Evolutionary conservation across 2,797 vertebrate genomes (phyloP), one percentile per base, ranked within the genome.

Genomic region (Sebastiscus albofasciatus): DNA sequence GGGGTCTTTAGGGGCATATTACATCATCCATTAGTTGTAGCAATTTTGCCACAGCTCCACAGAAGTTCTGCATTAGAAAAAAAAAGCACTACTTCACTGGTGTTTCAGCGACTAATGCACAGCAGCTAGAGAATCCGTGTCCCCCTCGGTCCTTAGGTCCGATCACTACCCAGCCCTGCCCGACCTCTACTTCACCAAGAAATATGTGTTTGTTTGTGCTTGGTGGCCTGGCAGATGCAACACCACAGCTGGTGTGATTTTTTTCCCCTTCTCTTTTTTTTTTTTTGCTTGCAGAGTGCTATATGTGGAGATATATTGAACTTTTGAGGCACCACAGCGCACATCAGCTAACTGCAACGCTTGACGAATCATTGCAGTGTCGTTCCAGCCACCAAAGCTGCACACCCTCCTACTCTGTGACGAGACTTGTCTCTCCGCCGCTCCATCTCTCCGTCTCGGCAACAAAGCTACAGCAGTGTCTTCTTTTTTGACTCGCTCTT

Each of bases 261-360:
- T 56, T 49, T 22, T 54, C 16, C 20, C 5, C 22, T 12, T 24
- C 12, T 20, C 3, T 46, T 8, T 18, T 54, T 6, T 55, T 55
- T 20, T 13, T 14, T 70, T 52, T 6, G 12, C 14, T 29, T 12
- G 14, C 18, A 60, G 16, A 31, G 12, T 34, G 39, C 39, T 66
- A 20, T n/a, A 20, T n/a, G 16, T 71, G 67, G 54, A 88, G 75
- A 77, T 70, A 77, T 70, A 80, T 70, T 33, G 52, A 77, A 60
- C 36, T 70, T 84, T 36, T 76, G 72, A 72, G 39, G 26, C 65
- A 67, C 66, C 14, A 56, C 60, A 58, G 39, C 31, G 61, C 20
- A 67, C 13, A 65, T 82, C 69, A 67, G 59, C 54, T 62, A 73
- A 68, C 64, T 66, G 72, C 74, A 72, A 65, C 49, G 75, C 24